Evolutionary conservation across 2,888 invertebrate genomes (phyloP).

Genomic region (Seladonia tumulorum): DNA sequence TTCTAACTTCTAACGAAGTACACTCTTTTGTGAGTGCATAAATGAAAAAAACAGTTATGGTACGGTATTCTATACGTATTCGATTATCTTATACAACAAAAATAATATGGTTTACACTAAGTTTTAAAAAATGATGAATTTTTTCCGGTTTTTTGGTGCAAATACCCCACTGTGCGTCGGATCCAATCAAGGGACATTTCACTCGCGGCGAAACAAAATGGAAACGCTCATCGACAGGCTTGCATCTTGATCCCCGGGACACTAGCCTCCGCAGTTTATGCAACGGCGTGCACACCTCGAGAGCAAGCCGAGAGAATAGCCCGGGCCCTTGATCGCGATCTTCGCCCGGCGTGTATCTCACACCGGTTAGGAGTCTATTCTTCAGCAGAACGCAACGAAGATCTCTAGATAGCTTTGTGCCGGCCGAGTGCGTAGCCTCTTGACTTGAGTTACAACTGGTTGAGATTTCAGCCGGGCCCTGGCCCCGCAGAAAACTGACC

Average conservation of each 20-base stretch:
- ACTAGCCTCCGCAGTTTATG: slow-evolving; percentile 37
- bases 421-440: slow-evolving; percentile 75
- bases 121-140: no score
- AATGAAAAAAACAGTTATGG: no score
- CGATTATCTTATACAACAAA: no score
- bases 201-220: slow-evolving; percentile 1
- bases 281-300: slow-evolving; percentile 42
- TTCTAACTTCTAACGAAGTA: no score
- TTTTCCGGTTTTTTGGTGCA: no score
- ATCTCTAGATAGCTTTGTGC: slow-evolving; percentile 78
- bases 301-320: slow-evolving; percentile 63
- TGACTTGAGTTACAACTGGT: slow-evolving; percentile 78
- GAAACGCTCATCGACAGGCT: slow-evolving; percentile 44
- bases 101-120: no score
- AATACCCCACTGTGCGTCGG: no score
- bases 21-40: no score
- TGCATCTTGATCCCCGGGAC: slow-evolving; percentile 29
- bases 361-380: slow-evolving; percentile 74
- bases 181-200: neutral
- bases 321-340: slow-evolving; percentile 69
- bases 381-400: slow-evolving; percentile 76
- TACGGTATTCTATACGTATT: no score
- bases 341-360: slow-evolving; percentile 69
- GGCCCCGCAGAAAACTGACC: slow-evolving; percentile 64
- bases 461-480: slow-evolving; percentile 73